phyloP scores from a whole-genome alignment of 2,797 vertebrate species.

The Sylvia borin region DNA sequence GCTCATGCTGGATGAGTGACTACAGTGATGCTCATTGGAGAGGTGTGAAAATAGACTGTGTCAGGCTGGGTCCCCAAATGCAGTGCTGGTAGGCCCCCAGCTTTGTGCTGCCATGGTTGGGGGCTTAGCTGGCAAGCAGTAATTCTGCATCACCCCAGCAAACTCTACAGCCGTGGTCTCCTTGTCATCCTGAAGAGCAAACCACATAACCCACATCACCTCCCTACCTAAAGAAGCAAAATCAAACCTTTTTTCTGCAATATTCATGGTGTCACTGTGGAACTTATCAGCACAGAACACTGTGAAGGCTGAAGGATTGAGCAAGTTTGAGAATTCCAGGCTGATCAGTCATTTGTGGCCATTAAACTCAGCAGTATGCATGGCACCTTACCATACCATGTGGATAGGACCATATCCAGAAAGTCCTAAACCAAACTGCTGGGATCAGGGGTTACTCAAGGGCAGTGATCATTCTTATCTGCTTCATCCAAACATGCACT shows the following conservation, averaged over 20 bases:
- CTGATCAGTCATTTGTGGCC: not conserved
- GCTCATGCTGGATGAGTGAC: not conserved
- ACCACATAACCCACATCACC: not conserved
- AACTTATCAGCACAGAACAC: not conserved
- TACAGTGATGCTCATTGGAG: not conserved
- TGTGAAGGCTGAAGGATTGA: not conserved
- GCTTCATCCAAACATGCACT: not conserved
- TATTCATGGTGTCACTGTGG: not conserved
- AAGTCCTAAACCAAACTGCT: not conserved
- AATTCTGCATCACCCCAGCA: not conserved
- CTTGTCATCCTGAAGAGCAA: not conserved
- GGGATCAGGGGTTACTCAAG: not conserved
- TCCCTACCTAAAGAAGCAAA: not conserved
- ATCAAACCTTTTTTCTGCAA: not conserved
- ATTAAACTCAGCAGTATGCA: not conserved
- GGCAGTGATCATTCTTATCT: not conserved
- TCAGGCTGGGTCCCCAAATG: not conserved
- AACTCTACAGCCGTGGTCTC: not conserved
- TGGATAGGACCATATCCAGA: not conserved
- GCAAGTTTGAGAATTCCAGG: not conserved
- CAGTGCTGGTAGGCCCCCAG: not conserved
- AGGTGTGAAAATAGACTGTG: not conserved
- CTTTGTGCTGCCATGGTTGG: accelerated
- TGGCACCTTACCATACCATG: too few species aligned
- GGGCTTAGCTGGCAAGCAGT: not conserved